A percentile compares a stretch with the other conserved stretches of the same genome.
Evolutionary conservation across 2,888 invertebrate species (phyloP).

Genomic region (Hanleya hanleyi): DNA sequence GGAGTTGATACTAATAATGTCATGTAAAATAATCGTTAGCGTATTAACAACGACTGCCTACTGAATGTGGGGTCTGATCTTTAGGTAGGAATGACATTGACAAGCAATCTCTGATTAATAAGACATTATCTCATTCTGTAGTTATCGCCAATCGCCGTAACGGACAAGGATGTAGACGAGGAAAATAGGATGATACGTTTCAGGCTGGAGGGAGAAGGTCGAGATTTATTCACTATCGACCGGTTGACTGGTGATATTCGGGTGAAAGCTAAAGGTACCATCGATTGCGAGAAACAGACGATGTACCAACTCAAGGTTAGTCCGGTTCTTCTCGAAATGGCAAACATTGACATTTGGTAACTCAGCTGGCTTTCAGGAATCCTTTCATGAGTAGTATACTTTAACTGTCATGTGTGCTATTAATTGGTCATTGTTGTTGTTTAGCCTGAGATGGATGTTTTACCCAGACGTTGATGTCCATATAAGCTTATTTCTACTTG

Average conservation of each 20-base stretch:
- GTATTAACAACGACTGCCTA: no score
- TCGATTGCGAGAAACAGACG: slow-evolving; percentile 22
- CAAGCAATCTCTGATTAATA: background rate
- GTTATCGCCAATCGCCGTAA: slow-evolving; percentile 1
- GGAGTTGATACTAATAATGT: no score
- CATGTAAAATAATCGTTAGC: no score
- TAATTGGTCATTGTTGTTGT: no score
- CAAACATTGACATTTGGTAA: no score
- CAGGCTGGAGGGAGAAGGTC: slow-evolving; percentile 10
- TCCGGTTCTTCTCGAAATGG: no score
- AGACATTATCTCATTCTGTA: background rate
- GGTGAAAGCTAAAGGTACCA: slow-evolving; percentile 1
- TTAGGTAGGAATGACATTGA: background rate
- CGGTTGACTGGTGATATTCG: slow-evolving; percentile 10
- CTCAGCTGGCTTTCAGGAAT: no score
- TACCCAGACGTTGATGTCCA: background rate
- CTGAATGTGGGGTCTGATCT: no score
- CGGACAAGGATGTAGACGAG: slow-evolving; percentile 4
- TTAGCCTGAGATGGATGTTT: no score
- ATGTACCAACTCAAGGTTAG: slow-evolving; percentile 16
- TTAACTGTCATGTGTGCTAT: no score
- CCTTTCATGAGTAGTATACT: no score
- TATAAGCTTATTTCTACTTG: no score
- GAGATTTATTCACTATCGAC: slow-evolving; percentile 18
- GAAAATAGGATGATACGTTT: slow-evolving; percentile 1